phyloP scores from a whole-genome alignment of 2,113 vertebrate genomes.

The Megaceryle maxima region DNA sequence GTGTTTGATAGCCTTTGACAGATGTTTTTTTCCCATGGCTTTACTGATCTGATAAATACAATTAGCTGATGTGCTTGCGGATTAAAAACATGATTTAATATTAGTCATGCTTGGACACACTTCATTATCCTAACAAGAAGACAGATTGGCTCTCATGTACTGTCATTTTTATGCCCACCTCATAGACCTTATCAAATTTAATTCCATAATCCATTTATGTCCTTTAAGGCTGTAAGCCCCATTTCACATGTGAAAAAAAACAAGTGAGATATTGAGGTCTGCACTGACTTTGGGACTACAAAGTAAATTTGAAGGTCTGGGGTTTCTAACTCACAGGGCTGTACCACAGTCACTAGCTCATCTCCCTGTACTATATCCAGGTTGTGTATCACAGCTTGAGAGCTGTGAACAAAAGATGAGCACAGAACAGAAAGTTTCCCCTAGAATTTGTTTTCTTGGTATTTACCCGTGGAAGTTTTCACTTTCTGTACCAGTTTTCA shows the following conservation, averaged over 20 bases:
- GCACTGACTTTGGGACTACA: neutral
- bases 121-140: neutral
- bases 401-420: neutral
- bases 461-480: neutral
- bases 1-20: neutral
- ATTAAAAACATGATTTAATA: neutral
- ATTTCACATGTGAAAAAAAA: neutral
- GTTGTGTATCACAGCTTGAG: neutral
- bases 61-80: neutral
- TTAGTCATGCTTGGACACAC: neutral
- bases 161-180: neutral
- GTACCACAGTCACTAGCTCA: neutral
- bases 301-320: neutral
- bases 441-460: neutral
- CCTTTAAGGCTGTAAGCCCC: neutral
- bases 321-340: neutral
- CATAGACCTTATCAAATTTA: neutral
- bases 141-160: neutral
- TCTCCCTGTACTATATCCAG: neutral
- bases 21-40: neutral
- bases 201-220: neutral
- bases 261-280: neutral
- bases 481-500: neutral
- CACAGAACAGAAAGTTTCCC: neutral
- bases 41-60: slow-evolving; percentile 21